A percentile compares a stretch with the other conserved stretches of the same genome.
Evolutionary conservation across 2,888 invertebrate species (phyloP).

Genomic region (Nephrotoma guestfalica): DNA sequence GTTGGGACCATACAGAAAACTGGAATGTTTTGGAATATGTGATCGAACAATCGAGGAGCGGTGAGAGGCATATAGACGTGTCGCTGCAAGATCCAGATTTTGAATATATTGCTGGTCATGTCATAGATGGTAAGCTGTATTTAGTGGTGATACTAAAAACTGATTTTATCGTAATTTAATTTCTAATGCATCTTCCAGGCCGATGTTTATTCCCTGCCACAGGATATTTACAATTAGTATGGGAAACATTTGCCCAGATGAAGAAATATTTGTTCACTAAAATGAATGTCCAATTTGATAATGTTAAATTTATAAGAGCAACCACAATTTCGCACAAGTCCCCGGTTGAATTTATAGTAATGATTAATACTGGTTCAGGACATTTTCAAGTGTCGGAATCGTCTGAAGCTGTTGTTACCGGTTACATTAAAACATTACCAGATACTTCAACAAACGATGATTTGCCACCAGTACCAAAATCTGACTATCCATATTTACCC

Average conservation of each 20-base stretch:
- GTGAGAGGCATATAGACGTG: constrained; percentile 46
- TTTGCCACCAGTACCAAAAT: constrained; percentile 16
- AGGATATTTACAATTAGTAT: constrained; percentile 59
- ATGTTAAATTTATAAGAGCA: constrained; percentile 69
- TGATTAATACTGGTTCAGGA: constrained; percentile 45
- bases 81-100: constrained; percentile 48
- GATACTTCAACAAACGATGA: constrained; percentile 25
- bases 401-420: constrained; percentile 53
- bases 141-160: not conserved
- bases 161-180: not conserved
- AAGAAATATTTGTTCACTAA: constrained; percentile 19
- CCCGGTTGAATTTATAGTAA: constrained; percentile 35
- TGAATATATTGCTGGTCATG: constrained; percentile 62
- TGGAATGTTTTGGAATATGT: constrained; percentile 59
- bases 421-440: constrained; percentile 42
- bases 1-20: constrained; percentile 74
- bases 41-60: constrained; percentile 49
- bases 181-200: not conserved
- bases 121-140: constrained; percentile 53
- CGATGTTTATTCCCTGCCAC: constrained; percentile 53
- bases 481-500: constrained; percentile 29
- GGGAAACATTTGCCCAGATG: constrained; percentile 64
- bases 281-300: constrained; percentile 45
- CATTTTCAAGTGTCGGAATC: constrained; percentile 51
- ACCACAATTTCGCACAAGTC: constrained; percentile 59